Conservation (phyloP, 2,797 vertebrate genomes). For the Notolepis coatsorum region DNA sequence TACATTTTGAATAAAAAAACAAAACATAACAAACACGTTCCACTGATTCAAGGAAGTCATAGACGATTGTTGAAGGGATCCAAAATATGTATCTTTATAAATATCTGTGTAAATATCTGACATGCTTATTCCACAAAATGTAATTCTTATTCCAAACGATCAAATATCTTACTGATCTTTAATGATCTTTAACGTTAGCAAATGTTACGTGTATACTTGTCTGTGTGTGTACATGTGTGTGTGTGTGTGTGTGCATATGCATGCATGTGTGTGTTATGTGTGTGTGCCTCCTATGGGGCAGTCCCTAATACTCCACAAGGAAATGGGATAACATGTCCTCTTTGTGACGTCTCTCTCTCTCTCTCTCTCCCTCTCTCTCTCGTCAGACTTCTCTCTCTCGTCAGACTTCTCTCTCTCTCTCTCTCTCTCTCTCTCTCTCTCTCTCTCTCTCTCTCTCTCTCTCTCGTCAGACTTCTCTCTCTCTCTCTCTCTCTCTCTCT, state of each 20-base stretch:
- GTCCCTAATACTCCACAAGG: slow-evolving; percentile 66
- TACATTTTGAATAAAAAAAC: too few species aligned
- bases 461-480: too few species aligned
- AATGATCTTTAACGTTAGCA: too few species aligned
- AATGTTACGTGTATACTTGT: too few species aligned
- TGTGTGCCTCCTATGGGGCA: slow-evolving; percentile 41
- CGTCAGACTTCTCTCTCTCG: slow-evolving; percentile 46
- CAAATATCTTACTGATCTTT: too few species aligned
- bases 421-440: slow-evolving; percentile 59
- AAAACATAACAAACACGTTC: too few species aligned
- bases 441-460: slow-evolving; percentile 57
- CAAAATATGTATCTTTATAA: too few species aligned
- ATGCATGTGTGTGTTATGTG: slow-evolving; percentile 7
- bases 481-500: slow-evolving; percentile 60
- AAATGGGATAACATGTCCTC: slow-evolving; percentile 67
- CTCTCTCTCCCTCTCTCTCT: slow-evolving; percentile 55
- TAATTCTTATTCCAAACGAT: too few species aligned
- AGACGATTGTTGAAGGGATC: too few species aligned
- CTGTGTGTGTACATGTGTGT: slow-evolving; percentile 5
- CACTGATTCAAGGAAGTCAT: too few species aligned
- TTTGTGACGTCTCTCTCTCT: slow-evolving; percentile 71
- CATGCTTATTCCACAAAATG: too few species aligned
- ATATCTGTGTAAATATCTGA: too few species aligned
- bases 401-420: slow-evolving; percentile 58
- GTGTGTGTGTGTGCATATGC: slow-evolving; percentile 5